These are phyloP conservation scores for Ceratotherium simum DNA, from an alignment of 2,113 vertebrate genomes.

Conservation along the genomic window DNA sequence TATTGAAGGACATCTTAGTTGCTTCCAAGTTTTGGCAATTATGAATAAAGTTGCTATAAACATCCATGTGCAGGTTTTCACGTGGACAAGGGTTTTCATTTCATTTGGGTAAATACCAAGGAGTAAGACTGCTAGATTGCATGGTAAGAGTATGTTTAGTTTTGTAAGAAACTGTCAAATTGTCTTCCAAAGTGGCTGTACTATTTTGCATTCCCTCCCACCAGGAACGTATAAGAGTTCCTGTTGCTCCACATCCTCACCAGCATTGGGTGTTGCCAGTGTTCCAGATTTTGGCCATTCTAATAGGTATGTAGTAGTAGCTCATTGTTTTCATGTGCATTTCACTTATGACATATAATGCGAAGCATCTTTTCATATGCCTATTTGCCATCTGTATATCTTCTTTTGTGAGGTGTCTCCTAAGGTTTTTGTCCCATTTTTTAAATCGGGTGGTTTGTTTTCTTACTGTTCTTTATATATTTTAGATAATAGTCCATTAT, in stretches of 20 bases:
- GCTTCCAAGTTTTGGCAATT: background rate
- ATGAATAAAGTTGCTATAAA: background rate
- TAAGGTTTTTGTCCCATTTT: constrained; percentile 14
- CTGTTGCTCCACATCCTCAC: background rate
- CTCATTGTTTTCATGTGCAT: background rate
- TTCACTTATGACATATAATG: background rate
- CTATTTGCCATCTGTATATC: background rate
- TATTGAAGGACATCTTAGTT: background rate
- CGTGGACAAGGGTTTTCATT: constrained; percentile 2
- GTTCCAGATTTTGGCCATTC: background rate
- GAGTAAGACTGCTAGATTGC: background rate
- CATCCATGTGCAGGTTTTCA: constrained; percentile 11
- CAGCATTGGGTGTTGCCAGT: background rate
- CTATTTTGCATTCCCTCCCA: background rate
- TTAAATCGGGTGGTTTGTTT: background rate
- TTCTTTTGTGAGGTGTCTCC: background rate
- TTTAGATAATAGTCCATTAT: background rate
- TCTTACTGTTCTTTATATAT: background rate
- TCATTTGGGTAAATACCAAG: constrained; percentile 10
- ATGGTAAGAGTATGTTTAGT: background rate
- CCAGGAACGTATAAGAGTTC: background rate
- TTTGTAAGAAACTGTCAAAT: background rate
- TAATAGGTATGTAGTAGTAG: background rate
- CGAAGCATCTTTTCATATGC: background rate
- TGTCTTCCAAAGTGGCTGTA: background rate